Percentiles rank a stretch among this genome's conserved stretches.
Evolutionary conservation across 2,888 invertebrate species (phyloP).

Genomic region (Phaonia tiefii): DNA sequence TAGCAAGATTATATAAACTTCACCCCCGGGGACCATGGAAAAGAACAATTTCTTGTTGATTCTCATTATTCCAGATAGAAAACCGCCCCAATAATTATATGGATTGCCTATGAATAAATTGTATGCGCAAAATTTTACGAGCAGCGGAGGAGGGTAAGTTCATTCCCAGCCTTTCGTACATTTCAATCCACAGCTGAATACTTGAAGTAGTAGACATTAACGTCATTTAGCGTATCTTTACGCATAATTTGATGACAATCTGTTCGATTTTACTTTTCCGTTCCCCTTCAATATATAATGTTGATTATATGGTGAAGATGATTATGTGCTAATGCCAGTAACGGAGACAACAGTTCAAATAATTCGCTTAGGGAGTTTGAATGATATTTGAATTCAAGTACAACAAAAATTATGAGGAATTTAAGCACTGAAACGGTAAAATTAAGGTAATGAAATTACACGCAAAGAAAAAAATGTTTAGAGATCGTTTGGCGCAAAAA

Average conservation of each 20-base stretch:
- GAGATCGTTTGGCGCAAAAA: no score
- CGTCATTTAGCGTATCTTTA: constrained; percentile 63
- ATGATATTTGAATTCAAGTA: no score
- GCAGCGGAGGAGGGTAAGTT: neutral
- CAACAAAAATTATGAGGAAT: no score
- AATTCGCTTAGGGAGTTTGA: no score
- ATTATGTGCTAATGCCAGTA: neutral
- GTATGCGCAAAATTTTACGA: constrained; percentile 55
- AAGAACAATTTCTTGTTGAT: neutral
- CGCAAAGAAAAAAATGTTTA: no score
- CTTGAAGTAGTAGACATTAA: constrained; percentile 43
- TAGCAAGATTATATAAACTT: no score
- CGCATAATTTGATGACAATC: constrained; percentile 68
- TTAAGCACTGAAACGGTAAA: no score
- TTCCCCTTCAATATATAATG: neutral
- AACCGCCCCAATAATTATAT: constrained; percentile 66
- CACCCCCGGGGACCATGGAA: constrained; percentile 59
- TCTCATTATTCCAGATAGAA: constrained; percentile 30
- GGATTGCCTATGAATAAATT: constrained; percentile 13
- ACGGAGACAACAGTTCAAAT: no score
- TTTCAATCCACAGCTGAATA: constrained; percentile 2
- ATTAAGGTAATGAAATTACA: no score
- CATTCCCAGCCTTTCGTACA: neutral
- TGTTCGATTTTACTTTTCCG: constrained; percentile 62
- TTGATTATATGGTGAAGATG: constrained; percentile 11